Conservation (phyloP, 1,140 invertebrate species). For the Hetaerina americana region DNA sequence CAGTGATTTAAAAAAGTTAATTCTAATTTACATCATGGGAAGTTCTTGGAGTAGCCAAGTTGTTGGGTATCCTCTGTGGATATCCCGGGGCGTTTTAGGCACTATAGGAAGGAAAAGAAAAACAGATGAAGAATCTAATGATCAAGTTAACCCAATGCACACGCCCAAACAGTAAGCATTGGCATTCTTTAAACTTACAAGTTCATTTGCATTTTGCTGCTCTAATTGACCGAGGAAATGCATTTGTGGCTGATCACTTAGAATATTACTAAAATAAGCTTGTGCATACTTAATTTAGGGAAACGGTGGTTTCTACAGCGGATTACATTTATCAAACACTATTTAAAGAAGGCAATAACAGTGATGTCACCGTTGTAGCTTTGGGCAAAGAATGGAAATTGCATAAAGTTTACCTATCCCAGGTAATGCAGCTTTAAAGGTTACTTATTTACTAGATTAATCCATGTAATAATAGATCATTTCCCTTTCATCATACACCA, state of each 20-base stretch:
- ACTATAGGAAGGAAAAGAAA: neutral
- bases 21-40: too few species aligned
- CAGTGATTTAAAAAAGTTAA: too few species aligned
- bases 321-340: constrained; percentile 68
- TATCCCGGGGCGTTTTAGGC: neutral
- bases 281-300: constrained; percentile 43
- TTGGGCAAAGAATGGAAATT: constrained; percentile 58
- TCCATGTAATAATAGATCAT: too few species aligned
- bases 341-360: constrained; percentile 61
- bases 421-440: too few species aligned
- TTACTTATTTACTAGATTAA: too few species aligned
- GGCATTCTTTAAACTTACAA: too few species aligned
- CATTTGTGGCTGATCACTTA: too few species aligned
- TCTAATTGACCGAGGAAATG: too few species aligned
- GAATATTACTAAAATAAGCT: too few species aligned
- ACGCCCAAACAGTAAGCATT: neutral
- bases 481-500: constrained; percentile 11
- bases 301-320: constrained; percentile 58
- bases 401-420: constrained; percentile 65
- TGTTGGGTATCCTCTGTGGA: neutral
- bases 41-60: neutral
- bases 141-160: neutral
- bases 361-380: constrained; percentile 60
- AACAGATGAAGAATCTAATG: neutral
- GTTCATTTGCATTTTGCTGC: too few species aligned